Percentiles rank a stretch among this genome's conserved stretches.
These are phyloP conservation scores for Cephalopholis sonnerati DNA, from an alignment of 2,113 vertebrate genomes.

Conservation along the genomic window DNA sequence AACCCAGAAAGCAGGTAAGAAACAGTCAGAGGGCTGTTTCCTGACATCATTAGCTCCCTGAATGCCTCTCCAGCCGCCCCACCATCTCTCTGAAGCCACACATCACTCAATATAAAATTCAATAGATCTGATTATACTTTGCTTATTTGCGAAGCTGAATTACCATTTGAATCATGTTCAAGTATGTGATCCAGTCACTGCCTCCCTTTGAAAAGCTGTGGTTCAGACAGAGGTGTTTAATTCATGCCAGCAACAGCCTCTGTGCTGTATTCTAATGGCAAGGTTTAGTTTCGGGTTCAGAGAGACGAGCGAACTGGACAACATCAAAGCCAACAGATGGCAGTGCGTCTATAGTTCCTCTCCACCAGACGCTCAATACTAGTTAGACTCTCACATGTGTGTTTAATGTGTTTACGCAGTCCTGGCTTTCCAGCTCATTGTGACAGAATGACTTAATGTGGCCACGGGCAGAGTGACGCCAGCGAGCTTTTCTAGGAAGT, in stretches of 20 bases:
- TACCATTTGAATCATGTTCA: constrained; percentile 49
- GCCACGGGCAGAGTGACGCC: not conserved
- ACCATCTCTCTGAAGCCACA: constrained; percentile 37
- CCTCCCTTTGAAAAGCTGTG: constrained; percentile 47
- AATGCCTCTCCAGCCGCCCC: not conserved
- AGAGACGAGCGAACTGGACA: constrained; percentile 8
- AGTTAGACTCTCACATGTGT: not conserved
- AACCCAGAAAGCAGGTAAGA: constrained; percentile 91
- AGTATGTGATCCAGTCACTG: constrained; percentile 37
- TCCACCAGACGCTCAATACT: not conserved
- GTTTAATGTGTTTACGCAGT: constrained; percentile 14
- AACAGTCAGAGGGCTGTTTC: not conserved
- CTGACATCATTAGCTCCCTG: not conserved
- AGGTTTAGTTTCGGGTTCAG: constrained; percentile 18
- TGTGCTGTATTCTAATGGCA: constrained; percentile 43
- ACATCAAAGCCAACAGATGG: constrained; percentile 39
- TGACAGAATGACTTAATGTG: constrained; percentile 23
- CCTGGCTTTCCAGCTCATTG: not conserved
- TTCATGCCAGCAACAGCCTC: constrained; percentile 32
- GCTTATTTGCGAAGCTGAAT: constrained; percentile 45
- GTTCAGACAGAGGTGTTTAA: constrained; percentile 35
- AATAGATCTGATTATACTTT: constrained; percentile 27
- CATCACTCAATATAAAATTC: constrained; percentile 14
- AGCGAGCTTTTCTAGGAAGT: not conserved
- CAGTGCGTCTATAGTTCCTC: not conserved